phyloP scores from a whole-genome alignment of 1,140 invertebrate species.

The Ctenoplectra terminalis region DNA sequence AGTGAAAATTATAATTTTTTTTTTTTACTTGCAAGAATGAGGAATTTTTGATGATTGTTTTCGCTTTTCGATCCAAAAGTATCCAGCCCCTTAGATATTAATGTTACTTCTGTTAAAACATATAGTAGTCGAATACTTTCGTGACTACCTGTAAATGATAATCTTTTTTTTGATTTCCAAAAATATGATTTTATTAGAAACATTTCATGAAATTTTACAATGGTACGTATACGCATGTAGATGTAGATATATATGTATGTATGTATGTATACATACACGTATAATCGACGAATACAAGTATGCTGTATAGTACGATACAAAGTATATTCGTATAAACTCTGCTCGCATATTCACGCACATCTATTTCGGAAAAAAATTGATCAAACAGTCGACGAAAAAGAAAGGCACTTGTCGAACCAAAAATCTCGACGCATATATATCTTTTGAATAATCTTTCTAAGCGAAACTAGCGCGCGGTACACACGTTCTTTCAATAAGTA shows the following conservation, averaged over 20 bases:
- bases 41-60: not conserved
- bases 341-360: constrained; percentile 11
- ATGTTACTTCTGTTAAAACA: too few relatives aligned
- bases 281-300: constrained; percentile 26
- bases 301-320: constrained; percentile 40
- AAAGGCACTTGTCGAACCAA: constrained; percentile 25
- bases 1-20: not conserved
- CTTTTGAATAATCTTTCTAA: not conserved
- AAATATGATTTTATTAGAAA: constrained; percentile 59
- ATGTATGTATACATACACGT: constrained; percentile 20
- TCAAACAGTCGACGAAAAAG: not conserved
- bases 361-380: constrained; percentile 5
- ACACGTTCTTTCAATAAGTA: not conserved
- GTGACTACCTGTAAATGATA: too few relatives aligned
- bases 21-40: not conserved
- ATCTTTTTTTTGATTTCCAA: constrained; percentile 19
- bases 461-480: not conserved
- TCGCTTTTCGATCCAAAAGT: too few relatives aligned
- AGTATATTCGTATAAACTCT: constrained; percentile 42
- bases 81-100: too few relatives aligned
- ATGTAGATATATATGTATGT: constrained; percentile 35
- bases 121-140: too few relatives aligned
- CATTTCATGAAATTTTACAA: constrained; percentile 58
- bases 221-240: constrained; percentile 36
- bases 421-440: constrained; percentile 5